These are phyloP conservation scores for Hippocampus guttulatus DNA, from an alignment of 2,113 vertebrate genomes.

Conservation along the genomic window DNA sequence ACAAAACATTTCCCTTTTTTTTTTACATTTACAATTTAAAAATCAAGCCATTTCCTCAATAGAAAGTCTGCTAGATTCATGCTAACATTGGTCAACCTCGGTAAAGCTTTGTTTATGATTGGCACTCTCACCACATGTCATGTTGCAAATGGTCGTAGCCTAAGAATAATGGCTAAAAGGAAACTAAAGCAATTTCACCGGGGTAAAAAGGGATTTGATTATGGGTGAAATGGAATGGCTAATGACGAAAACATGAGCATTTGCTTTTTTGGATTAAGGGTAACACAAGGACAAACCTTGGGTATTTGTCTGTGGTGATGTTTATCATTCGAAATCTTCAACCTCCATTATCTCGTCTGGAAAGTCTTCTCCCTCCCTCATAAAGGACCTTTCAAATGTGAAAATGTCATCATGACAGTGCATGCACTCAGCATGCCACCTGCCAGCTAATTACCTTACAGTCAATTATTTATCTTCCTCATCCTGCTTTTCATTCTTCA, in stretches of 20 bases:
- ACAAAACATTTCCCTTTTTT: too few species aligned
- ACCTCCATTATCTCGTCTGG: neutral
- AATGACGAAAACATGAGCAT: neutral
- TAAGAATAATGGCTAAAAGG: neutral
- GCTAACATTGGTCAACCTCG: neutral
- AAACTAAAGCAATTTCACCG: neutral
- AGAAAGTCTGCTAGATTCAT: too few species aligned
- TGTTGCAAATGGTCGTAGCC: neutral
- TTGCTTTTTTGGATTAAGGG: neutral
- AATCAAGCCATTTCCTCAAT: too few species aligned
- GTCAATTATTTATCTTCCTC: constrained; percentile 48
- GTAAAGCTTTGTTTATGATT: neutral
- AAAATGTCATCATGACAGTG: neutral
- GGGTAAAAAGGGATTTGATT: neutral
- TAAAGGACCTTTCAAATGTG: neutral
- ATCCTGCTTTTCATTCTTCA: neutral
- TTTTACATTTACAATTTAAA: too few species aligned
- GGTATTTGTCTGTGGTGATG: neutral
- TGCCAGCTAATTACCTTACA: constrained; percentile 17
- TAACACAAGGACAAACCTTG: neutral
- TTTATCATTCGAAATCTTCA: neutral
- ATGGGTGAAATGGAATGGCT: neutral
- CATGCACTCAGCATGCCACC: neutral
- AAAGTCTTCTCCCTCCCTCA: neutral
- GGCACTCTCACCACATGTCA: neutral